Base-by-base conservation (phyloP, 2,888 invertebrate species). In the Atrina japonica region DNA sequence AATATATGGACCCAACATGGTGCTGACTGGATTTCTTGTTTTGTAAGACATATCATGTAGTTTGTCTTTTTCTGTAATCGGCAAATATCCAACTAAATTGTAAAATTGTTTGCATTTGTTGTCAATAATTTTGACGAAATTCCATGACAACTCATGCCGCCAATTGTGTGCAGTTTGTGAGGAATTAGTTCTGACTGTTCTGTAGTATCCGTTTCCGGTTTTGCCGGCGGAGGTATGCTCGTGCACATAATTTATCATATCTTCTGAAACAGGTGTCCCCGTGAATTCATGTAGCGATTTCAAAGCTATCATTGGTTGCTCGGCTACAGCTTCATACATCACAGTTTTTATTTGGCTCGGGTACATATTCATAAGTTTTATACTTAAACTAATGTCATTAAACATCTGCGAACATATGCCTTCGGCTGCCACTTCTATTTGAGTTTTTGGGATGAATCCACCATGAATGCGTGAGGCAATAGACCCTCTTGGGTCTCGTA, bases 401-500 rank as follows among this genome's bases (percentile, higher is more conserved):
- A 47, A 30, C 16, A 70, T 41, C n/a, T 35, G 29, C 29, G 35
- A 30, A 60, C 70, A 70, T 3, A 43, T 47, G 9, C 47, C 53
- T 58, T 52, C 53, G 3, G 70, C 40, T 23, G 25, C 41, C 5
- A 41, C 45, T 35, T 41, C 47, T 52, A 66, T 23, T 3, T 60
- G n/a, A 11, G 27, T 30, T 23, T 60, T 53, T 14, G 40, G 30
- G 7, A 70, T 5, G 40, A 70, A 59, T 9, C 45, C 27, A 16
- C 70, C 70, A 27, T 43, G 40, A n/a, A 23, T 53, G 5, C 70
- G 21, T 21, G 76, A 76, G 16, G 59, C 35, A 23, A 74, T 69
- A 55, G 72, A 59, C 29, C 71, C 76, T 25, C 76, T 49, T 50
- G 76, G 76, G 40, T 76, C 76, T 11, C 76, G 70, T 1, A 76